Evolutionary conservation across 2,888 invertebrate species (phyloP).

Genomic region (Folsomia manolachei): DNA sequence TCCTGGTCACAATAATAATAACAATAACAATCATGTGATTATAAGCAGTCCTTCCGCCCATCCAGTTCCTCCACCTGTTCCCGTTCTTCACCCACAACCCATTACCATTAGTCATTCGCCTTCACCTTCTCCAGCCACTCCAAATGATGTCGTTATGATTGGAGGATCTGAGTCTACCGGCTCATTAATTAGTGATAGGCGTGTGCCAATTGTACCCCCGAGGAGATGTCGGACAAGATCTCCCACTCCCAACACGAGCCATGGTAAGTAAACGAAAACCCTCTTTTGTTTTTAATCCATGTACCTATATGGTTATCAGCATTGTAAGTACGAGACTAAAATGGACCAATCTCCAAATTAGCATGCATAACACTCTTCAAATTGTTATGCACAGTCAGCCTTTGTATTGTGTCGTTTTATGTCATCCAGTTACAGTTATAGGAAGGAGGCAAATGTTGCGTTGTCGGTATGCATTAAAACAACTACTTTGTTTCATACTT

Average conservation of each 20-base stretch:
- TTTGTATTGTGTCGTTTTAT: background rate
- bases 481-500: no score
- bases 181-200: slow-evolving; percentile 46
- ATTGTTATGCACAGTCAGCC: background rate
- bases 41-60: slow-evolving; percentile 46
- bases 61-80: slow-evolving; percentile 47
- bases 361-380: background rate
- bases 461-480: background rate
- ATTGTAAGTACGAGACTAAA: no score
- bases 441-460: background rate
- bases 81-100: slow-evolving; percentile 44
- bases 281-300: no score
- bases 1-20: slow-evolving; percentile 34
- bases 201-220: slow-evolving; percentile 50
- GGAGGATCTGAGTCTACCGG: slow-evolving; percentile 48
- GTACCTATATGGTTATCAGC: no score
- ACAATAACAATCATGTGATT: slow-evolving; percentile 48
- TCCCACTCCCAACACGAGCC: slow-evolving; percentile 50
- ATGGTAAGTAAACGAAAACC: slow-evolving; percentile 39
- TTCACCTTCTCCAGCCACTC: slow-evolving; percentile 44
- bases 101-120: slow-evolving; percentile 48
- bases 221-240: slow-evolving; percentile 47
- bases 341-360: background rate
- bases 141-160: slow-evolving; percentile 45
- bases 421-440: no score